Evolutionary conservation across 1,140 invertebrate species (phyloP).

Genomic region (Drosophila nasuta): DNA sequence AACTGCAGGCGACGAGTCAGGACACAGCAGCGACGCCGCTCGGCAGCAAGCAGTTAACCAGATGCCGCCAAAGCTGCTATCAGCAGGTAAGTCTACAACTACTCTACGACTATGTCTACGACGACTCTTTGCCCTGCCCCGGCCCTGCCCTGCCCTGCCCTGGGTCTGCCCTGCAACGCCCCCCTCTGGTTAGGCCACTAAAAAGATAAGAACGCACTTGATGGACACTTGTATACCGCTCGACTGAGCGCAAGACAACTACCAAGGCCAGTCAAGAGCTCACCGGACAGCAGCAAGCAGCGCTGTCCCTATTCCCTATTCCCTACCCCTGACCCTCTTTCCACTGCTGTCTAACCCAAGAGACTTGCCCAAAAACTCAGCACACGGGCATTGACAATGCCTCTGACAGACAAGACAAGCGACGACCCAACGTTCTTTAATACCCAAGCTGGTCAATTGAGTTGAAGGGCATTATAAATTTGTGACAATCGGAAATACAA

Average conservation of each 20-base stretch:
- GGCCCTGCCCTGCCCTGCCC: too few relatives aligned
- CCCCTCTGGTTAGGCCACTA: slow-evolving; percentile 9
- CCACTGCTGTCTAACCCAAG: not conserved
- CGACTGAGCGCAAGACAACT: slow-evolving; percentile 20
- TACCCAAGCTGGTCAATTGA: too few relatives aligned
- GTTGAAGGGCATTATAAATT: too few relatives aligned
- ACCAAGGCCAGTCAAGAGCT: slow-evolving; percentile 5
- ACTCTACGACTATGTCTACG: not conserved
- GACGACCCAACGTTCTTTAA: not conserved
- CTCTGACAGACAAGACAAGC: slow-evolving; percentile 23
- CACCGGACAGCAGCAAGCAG: too few relatives aligned
- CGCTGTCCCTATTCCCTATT: not conserved
- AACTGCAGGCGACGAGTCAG: slow-evolving; percentile 21
- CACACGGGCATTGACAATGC: slow-evolving; percentile 38
- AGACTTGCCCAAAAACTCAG: slow-evolving; percentile 8
- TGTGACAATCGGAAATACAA: too few relatives aligned
- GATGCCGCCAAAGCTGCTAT: slow-evolving; percentile 79
- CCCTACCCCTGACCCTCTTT: not conserved
- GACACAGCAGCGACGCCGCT: slow-evolving; percentile 34
- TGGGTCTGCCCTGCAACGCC: too few relatives aligned
- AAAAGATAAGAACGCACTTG: slow-evolving; percentile 54
- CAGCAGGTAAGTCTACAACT: slow-evolving; percentile 65
- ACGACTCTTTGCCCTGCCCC: not conserved
- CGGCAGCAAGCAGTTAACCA: slow-evolving; percentile 65
- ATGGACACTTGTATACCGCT: slow-evolving; percentile 69